Evolutionary conservation across 2,888 invertebrate genomes (phyloP), one percentile per base, ranked within the genome.

Genomic region (Aspidiotus destructor): DNA sequence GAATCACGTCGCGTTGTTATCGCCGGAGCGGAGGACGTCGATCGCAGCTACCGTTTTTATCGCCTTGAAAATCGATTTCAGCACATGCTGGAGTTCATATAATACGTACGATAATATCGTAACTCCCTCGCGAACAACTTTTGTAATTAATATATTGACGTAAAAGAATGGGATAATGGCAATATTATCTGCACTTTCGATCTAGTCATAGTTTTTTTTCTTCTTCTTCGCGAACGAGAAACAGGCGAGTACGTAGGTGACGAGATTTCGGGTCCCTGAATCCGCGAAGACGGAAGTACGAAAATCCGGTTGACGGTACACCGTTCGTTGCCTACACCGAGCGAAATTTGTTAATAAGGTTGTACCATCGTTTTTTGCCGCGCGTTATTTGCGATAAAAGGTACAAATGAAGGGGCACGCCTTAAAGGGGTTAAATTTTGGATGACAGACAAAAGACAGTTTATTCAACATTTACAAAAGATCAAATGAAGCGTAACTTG

Each of bases 401-500:
- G 57, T 64, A 64, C 40, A 65, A 65, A 57, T 44, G 58, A 65
- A 17, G 44, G 65, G 65, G 65, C 58, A 65, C 65, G 65, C 65
- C 65, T 65, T 57, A 65, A 65, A 65, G 65, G 65, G 65, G 65
- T 65, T 58, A 65, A 64, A 57, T 65, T 65, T 65, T 42, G 58
- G 58, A 42, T 58, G 58, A 44, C 65, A 57, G 65, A 58, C 65
- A 65, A 65, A 58, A 58, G 65, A 65, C 65, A 65, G 65, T 65
- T 65, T 65, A 65, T 65, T 65, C 65, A 65, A 58, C 65, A 55
- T 44, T 57, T 60, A 65, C 65, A 65, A 65, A 65, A 65, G 65
- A 58, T 58, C 65, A 65, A 65, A 65, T 65, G 65, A 65, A 65
- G 65, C 65, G 65, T 65, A 65, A 58, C 65, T 65, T 65, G 65